phyloP scores from a whole-genome alignment of 2,113 vertebrate species.

The Maccullochella peelii region DNA sequence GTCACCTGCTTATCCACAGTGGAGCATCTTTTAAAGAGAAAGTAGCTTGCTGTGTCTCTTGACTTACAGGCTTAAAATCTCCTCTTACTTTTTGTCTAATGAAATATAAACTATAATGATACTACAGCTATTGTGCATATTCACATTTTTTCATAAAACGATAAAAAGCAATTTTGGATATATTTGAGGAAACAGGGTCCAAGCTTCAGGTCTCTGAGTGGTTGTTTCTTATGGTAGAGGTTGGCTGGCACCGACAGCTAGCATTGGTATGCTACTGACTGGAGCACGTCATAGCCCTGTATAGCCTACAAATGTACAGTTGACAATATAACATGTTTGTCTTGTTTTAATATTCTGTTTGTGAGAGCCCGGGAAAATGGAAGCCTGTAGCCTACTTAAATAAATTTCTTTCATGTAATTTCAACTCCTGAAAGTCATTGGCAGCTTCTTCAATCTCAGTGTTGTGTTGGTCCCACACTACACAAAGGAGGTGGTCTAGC shows the following conservation, averaged over 20 bases:
- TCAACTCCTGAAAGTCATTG: background rate
- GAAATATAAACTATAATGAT: background rate
- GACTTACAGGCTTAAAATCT: conserved; percentile 3
- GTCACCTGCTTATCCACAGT: conserved; percentile 53
- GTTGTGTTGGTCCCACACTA: background rate
- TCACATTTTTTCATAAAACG: background rate
- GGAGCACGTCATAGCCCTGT: background rate
- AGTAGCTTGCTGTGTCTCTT: conserved; percentile 25
- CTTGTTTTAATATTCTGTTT: background rate
- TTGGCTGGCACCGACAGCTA: background rate
- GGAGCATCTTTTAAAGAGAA: conserved; percentile 47
- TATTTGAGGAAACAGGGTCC: background rate
- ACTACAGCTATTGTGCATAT: background rate
- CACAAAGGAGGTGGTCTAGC: background rate
- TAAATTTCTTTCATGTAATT: too few species aligned
- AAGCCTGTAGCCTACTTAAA: too few species aligned
- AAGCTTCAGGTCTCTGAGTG: background rate
- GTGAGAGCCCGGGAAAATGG: background rate
- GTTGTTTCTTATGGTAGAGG: background rate
- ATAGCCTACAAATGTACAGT: background rate
- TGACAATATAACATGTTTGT: background rate
- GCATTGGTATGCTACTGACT: background rate
- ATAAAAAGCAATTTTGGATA: background rate
- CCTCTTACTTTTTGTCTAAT: background rate
- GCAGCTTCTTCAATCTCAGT: background rate